These are phyloP conservation scores for Syrphus vitripennis DNA, from an alignment of 2,888 invertebrate genomes.

Conservation along the genomic window DNA sequence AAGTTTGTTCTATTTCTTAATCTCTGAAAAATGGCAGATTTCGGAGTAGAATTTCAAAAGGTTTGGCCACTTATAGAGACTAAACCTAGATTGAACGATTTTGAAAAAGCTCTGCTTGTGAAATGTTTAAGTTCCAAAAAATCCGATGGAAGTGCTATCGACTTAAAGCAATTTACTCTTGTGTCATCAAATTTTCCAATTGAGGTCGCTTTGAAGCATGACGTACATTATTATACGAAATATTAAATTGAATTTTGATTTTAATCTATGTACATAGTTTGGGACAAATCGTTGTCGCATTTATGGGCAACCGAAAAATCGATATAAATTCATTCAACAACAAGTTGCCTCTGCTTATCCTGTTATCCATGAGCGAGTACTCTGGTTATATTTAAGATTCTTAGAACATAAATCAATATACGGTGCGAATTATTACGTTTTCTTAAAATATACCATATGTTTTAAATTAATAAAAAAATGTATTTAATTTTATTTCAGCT, in stretches of 20 bases:
- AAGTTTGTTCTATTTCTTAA: background rate
- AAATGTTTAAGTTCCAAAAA: constrained; percentile 73
- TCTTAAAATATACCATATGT: background rate
- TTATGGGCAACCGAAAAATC: constrained; percentile 74
- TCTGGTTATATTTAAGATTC: constrained; percentile 85
- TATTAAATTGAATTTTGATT: background rate
- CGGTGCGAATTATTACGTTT: constrained; percentile 72
- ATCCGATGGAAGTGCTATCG: constrained; percentile 69
- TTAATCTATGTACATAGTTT: constrained; percentile 76
- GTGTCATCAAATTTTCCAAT: constrained; percentile 76
- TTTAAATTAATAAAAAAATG: background rate
- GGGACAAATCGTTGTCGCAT: constrained; percentile 78
- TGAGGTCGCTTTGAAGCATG: constrained; percentile 70
- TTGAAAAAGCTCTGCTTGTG: constrained; percentile 73
- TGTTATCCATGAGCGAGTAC: constrained; percentile 85
- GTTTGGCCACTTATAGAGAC: constrained; percentile 73
- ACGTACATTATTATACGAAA: background rate
- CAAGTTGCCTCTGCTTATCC: constrained; percentile 85
- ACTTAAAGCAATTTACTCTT: constrained; percentile 72
- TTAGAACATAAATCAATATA: constrained; percentile 83
- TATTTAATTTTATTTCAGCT: constrained; percentile 71
- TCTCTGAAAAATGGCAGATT: constrained; percentile 73
- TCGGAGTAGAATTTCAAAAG: constrained; percentile 76
- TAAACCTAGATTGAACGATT: constrained; percentile 69
- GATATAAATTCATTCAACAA: constrained; percentile 74